Percentiles rank a stretch among this genome's conserved stretches.
These are phyloP conservation scores for Myiotriccus ornatus DNA, from an alignment of 2,797 vertebrate genomes.

Conservation along the genomic window DNA sequence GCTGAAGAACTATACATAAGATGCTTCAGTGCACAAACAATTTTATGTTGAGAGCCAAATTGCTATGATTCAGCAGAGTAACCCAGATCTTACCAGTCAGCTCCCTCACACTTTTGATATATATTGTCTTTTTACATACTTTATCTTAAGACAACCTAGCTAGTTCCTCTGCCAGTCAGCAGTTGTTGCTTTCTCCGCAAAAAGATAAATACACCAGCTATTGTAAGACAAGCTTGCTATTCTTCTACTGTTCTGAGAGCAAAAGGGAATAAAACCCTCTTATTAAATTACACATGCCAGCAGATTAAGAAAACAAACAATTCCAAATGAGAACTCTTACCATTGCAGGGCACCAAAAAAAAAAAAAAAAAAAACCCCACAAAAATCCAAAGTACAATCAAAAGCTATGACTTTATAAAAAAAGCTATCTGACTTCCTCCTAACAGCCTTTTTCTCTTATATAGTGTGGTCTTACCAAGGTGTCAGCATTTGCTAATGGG, in stretches of 20 bases:
- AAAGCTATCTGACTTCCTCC: fast-evolving
- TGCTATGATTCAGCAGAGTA: background rate
- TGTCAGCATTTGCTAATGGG: background rate
- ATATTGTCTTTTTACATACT: no score
- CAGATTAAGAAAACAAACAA: background rate
- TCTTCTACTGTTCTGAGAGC: background rate
- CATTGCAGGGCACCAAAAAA: background rate
- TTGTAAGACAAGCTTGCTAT: background rate
- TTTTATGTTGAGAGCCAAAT: background rate
- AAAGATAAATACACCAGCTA: background rate
- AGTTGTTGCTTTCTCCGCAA: background rate
- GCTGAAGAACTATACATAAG: background rate
- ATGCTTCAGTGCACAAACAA: background rate
- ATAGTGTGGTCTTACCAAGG: background rate
- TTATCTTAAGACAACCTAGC: background rate
- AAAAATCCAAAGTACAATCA: background rate
- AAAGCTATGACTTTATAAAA: fast-evolving
- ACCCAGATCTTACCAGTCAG: background rate
- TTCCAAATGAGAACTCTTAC: background rate
- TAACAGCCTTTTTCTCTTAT: background rate
- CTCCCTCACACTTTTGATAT: background rate
- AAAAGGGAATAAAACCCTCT: background rate
- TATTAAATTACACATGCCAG: background rate
- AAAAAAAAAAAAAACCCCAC: no score
- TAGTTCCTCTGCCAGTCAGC: background rate